Evolutionary conservation across 2,797 vertebrate genomes (phyloP).

Genomic region (Antrozous pallidus): DNA sequence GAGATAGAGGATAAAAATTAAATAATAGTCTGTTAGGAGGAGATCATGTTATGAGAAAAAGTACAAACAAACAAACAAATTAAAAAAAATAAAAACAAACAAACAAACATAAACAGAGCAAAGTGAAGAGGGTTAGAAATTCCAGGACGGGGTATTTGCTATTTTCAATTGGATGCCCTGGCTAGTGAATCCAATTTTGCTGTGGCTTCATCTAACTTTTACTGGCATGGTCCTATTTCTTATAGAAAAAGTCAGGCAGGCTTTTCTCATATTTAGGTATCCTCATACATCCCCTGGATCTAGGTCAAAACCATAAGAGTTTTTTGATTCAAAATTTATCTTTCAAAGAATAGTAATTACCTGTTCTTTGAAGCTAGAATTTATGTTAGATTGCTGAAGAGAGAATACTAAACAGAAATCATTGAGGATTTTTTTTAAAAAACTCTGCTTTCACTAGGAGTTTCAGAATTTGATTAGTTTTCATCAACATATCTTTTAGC

Average conservation of each 20-base stretch:
- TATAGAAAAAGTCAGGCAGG: not conserved
- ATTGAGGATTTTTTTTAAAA: not conserved
- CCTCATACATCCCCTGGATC: not conserved
- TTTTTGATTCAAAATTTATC: not conserved
- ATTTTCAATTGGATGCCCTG: not conserved
- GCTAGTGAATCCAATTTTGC: not conserved
- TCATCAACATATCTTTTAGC: not conserved
- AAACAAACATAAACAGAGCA: not conserved
- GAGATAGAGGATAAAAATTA: not conserved
- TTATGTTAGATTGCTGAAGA: not conserved
- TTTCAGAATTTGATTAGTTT: slow-evolving; percentile 24
- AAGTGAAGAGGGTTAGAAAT: not conserved
- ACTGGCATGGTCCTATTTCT: not conserved
- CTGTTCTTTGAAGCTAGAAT: not conserved
- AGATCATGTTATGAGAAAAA: not conserved
- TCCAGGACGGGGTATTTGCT: not conserved
- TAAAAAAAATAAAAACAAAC: not conserved
- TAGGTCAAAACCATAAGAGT: not conserved
- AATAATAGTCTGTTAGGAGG: not conserved
- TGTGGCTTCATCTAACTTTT: not conserved
- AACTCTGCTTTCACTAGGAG: not conserved
- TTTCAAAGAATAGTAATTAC: slow-evolving; percentile 10
- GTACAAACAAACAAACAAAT: not conserved
- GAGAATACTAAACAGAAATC: not conserved
- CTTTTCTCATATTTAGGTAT: not conserved